Evolutionary conservation across 2,113 vertebrate species (phyloP).

Genomic region (Chiloscyllium plagiosum): DNA sequence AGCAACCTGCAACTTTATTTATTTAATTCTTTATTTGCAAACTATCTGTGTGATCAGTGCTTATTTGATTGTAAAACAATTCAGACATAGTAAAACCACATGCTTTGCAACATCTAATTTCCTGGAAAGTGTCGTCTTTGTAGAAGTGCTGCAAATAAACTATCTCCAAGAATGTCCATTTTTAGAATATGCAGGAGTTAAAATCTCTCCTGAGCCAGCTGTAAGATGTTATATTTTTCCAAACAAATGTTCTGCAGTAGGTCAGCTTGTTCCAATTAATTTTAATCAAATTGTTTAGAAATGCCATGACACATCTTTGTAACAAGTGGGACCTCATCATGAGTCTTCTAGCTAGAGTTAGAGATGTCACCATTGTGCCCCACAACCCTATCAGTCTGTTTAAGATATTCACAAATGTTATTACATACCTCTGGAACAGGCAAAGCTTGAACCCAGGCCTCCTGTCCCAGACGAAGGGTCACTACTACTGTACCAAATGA

Average conservation of each 20-base stretch:
- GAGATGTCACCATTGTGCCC: too few species aligned
- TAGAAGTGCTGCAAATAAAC: not conserved
- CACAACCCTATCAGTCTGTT: too few species aligned
- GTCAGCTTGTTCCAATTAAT: too few species aligned
- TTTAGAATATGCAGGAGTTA: not conserved
- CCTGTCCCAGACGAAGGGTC: too few species aligned
- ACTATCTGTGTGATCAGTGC: not conserved
- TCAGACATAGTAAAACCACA: not conserved
- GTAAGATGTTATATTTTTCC: not conserved
- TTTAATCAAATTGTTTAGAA: too few species aligned
- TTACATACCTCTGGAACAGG: too few species aligned
- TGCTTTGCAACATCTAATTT: not conserved
- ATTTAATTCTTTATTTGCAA: not conserved
- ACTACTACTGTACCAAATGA: too few species aligned
- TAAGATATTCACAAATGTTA: too few species aligned
- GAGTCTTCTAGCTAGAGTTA: too few species aligned
- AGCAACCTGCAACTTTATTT: not conserved
- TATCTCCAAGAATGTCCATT: not conserved
- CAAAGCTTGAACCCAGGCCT: too few species aligned
- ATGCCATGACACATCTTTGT: too few species aligned
- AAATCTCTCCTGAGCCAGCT: not conserved
- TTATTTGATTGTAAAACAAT: not conserved
- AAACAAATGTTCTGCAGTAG: not conserved
- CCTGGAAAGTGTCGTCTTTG: not conserved
- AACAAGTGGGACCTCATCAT: too few species aligned